Conservation (phyloP, 2,113 vertebrate species). For the Ceratotherium simum region DNA sequence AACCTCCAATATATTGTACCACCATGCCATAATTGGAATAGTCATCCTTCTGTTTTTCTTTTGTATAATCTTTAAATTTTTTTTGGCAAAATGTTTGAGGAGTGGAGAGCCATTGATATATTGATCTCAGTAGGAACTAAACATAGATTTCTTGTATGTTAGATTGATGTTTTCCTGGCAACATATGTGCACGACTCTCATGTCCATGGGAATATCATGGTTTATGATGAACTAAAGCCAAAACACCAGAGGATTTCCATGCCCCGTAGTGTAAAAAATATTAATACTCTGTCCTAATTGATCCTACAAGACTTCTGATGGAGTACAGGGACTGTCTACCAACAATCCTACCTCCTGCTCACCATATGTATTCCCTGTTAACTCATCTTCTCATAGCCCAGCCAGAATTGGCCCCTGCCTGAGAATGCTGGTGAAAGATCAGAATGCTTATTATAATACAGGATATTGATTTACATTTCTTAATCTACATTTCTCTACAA, state of each 20-base stretch:
- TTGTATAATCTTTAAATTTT: neutral
- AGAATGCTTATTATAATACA: neutral
- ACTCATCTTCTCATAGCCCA: neutral
- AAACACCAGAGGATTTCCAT: neutral
- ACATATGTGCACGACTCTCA: neutral
- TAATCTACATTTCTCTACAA: neutral
- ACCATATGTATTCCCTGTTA: neutral
- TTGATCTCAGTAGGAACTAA: neutral
- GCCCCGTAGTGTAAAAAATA: neutral
- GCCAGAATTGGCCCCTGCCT: neutral
- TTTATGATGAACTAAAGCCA: neutral
- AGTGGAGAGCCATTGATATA: neutral
- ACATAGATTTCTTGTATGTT: neutral
- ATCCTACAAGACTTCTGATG: neutral
- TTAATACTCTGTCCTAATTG: neutral
- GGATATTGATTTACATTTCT: neutral
- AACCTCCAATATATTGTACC: neutral
- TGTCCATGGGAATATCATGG: neutral
- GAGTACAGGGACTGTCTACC: neutral
- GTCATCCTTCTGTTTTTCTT: neutral
- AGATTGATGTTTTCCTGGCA: neutral
- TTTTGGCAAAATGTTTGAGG: neutral
- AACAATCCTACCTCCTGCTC: accelerated
- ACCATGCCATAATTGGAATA: neutral
- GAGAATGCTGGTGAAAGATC: neutral